Evolutionary conservation across 1,140 invertebrate species (phyloP).

Genomic region (Spodoptera frugiperda): DNA sequence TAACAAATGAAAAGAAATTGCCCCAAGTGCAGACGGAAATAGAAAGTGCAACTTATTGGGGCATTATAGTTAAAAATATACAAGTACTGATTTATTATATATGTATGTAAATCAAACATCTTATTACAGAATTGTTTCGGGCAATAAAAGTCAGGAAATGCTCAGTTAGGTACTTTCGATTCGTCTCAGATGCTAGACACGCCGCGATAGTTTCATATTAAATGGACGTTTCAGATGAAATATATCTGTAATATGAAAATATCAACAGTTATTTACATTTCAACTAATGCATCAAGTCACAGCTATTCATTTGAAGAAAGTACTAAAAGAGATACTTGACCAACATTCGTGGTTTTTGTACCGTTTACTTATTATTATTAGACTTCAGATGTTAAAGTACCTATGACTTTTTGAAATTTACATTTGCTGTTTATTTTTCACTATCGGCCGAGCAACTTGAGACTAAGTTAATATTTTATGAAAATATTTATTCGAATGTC

Average conservation of each 20-base stretch:
- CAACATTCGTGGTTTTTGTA: slow-evolving; percentile 56
- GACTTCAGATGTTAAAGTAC: slow-evolving; percentile 37
- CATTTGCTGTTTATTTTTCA: slow-evolving; percentile 28
- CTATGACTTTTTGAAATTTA: background rate
- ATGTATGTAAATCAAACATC: slow-evolving; percentile 18
- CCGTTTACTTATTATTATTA: slow-evolving; percentile 42
- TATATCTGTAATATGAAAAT: slow-evolving; percentile 15
- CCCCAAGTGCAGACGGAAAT: background rate
- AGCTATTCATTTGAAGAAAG: slow-evolving; percentile 56
- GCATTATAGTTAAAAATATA: slow-evolving; percentile 8
- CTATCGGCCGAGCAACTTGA: slow-evolving; percentile 10
- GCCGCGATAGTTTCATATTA: slow-evolving; percentile 6
- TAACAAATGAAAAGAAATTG: too few species aligned
- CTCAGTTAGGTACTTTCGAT: slow-evolving; percentile 16
- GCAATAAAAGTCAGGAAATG: slow-evolving; percentile 11
- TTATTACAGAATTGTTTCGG: slow-evolving; percentile 14
- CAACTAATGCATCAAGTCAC: slow-evolving; percentile 44
- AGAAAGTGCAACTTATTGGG: slow-evolving; percentile 12
- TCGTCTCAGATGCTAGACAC: slow-evolving; percentile 5
- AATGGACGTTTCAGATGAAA: background rate
- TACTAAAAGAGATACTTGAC: slow-evolving; percentile 58
- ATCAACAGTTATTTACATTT: slow-evolving; percentile 39
- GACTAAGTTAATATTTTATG: slow-evolving; percentile 1
- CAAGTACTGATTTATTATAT: too few species aligned
- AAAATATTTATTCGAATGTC: background rate